Conservation (phyloP, 2,888 invertebrate genomes). For the Leptinotarsa tumamoca region DNA sequence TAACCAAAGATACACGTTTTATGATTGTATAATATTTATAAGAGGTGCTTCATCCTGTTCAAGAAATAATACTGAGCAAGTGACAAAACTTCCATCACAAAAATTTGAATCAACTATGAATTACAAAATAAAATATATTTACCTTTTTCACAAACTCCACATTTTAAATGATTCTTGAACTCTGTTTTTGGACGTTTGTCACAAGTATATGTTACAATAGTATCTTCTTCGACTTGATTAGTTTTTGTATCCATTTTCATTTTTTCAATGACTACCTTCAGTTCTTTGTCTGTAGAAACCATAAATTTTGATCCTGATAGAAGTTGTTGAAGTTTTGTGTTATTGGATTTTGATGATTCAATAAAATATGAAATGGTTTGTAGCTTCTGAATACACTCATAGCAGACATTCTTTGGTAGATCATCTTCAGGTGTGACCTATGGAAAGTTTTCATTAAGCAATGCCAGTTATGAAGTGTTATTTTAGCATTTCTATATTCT, state of each 20-base stretch:
- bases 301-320: constrained; percentile 5
- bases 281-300: neutral
- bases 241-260: neutral
- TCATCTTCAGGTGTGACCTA: neutral
- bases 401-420: neutral
- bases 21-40: too few relatives aligned
- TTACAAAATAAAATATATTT: neutral
- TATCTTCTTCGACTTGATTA: neutral
- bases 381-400: neutral
- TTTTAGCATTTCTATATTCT: too few relatives aligned
- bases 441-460: neutral
- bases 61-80: too few relatives aligned
- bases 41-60: too few relatives aligned
- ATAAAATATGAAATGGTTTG: neutral
- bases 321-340: neutral
- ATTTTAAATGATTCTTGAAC: neutral
- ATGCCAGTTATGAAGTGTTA: neutral
- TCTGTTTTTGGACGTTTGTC: neutral
- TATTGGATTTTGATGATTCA: neutral
- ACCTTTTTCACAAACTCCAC: constrained; percentile 1
- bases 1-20: too few relatives aligned
- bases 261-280: neutral
- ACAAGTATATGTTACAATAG: neutral
- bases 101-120: neutral
- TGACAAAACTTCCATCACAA: neutral